phyloP scores from a whole-genome alignment of 2,888 invertebrate species.

The Cantharis lateralis region DNA sequence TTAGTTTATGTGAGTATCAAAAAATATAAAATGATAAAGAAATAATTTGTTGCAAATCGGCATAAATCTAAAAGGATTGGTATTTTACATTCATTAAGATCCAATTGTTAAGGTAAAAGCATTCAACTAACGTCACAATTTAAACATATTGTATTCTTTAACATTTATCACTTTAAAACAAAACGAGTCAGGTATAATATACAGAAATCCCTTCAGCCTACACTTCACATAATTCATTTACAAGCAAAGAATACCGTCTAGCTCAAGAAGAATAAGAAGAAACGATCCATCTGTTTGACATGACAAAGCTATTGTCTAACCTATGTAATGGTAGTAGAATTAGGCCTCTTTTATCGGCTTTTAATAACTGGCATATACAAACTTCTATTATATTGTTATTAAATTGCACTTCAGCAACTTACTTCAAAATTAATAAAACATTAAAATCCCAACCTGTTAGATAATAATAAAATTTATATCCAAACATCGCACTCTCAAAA shows the following conservation, averaged over 20 bases:
- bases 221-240: constrained; percentile 41
- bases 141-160: constrained; percentile 38
- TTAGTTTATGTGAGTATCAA: constrained; percentile 7
- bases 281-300: constrained; percentile 44
- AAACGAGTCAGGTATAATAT: constrained; percentile 41
- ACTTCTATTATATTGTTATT: not conserved
- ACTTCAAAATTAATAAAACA: not conserved
- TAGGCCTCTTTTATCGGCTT: not conserved
- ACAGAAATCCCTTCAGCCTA: constrained; percentile 32
- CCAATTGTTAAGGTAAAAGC: constrained; percentile 25
- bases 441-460: not conserved
- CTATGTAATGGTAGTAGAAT: constrained; percentile 5
- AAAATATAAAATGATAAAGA: constrained; percentile 2
- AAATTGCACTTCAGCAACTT: not conserved
- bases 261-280: constrained; percentile 35
- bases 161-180: constrained; percentile 42
- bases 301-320: constrained; percentile 44
- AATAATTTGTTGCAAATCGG: constrained; percentile 13
- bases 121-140: constrained; percentile 32
- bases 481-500: not conserved
- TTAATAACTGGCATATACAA: constrained; percentile 1
- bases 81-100: constrained; percentile 31
- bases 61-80: constrained; percentile 4
- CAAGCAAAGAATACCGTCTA: constrained; percentile 36
- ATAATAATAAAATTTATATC: not conserved